Conservation (phyloP, 2,888 invertebrate species). For the Enchytraeus crypticus region DNA sequence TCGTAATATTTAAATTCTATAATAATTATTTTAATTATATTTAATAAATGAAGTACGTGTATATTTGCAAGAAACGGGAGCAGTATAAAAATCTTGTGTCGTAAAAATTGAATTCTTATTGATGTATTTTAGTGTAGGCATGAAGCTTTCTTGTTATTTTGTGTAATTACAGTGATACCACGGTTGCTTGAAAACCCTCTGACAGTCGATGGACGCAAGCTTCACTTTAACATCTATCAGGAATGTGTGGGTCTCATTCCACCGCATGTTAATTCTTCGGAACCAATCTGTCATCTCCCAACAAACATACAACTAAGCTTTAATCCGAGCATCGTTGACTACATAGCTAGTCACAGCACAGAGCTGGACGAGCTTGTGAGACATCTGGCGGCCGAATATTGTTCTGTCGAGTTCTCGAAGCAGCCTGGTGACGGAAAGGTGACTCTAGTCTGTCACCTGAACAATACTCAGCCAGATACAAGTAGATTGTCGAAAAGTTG, state of each 20-base stretch:
- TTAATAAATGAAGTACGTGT: too few relatives aligned
- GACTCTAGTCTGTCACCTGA: constrained; percentile 1
- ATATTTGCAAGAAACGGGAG: too few relatives aligned
- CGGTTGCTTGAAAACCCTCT: too few relatives aligned
- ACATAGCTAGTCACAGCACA: background rate
- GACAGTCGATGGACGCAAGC: background rate
- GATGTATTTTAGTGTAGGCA: too few relatives aligned
- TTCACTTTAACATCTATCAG: background rate
- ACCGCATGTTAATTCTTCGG: background rate
- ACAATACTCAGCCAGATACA: background rate
- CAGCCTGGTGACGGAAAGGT: background rate
- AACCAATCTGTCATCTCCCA: constrained; percentile 2
- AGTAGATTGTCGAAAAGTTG: background rate
- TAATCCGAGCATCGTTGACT: background rate
- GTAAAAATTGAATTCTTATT: too few relatives aligned
- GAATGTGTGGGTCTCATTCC: constrained; percentile 9
- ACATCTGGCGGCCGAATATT: background rate
- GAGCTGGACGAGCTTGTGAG: background rate
- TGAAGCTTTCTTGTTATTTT: too few relatives aligned
- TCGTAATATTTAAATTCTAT: too few relatives aligned
- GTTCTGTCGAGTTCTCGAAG: background rate
- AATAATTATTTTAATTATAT: too few relatives aligned
- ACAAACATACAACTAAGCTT: background rate
- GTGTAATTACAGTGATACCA: too few relatives aligned
- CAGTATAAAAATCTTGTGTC: too few relatives aligned